Evolutionary conservation across 37 sponge, comb jelly and placozoan genomes (phyloP), one percentile per base, ranked within the genome.

Genomic region (Bolinopsis microptera): DNA sequence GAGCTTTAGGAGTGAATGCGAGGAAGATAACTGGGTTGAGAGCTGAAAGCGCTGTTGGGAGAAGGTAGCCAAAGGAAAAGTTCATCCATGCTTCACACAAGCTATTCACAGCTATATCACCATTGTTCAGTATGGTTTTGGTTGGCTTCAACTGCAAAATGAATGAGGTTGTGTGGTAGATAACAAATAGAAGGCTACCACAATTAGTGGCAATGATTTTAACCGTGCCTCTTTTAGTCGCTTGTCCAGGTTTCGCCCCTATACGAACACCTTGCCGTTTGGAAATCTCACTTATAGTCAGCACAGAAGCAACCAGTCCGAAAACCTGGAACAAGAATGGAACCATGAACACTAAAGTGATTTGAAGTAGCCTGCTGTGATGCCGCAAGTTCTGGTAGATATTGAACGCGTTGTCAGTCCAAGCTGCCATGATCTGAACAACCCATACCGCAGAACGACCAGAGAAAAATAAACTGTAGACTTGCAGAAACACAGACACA

Each of bases 351-450:
- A 77, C 35, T 18, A 35, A 0, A 22, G 1, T 1, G 28, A 77
- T 77, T 77, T 77, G 80, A 13, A 77, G 36, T 34, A 32, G 33
- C 21, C 80, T 27, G 36, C 22, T 0, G 34, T 77, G 80, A 13
- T 34, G 8, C 36, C 80, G 9, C 34, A 34, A 34, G 1, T 13
- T 35, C 2, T 31, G 18, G 21, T 27, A 32, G 35, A 77, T 16
- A 32, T 9, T 16, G 80, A 77, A 77, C 0, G 80, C 18, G 36
- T 77, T 34, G 0, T 77, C 80, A 35, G 33, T 77, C 80, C 80
- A 77, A 8, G 32, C 80, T 32, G 80, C 36, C 80, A 77, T 77
- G 80, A 77, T 32, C 21, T 77, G 80, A 13, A 77, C 80, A 34
- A 77, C 80, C 80, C 80, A 77, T 5, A 77, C 80, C 0, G 35